Percentiles rank a stretch among this genome's conserved stretches.
Conservation (phyloP, 2,888 invertebrate species). For the Blastobasis lacticolella region DNA sequence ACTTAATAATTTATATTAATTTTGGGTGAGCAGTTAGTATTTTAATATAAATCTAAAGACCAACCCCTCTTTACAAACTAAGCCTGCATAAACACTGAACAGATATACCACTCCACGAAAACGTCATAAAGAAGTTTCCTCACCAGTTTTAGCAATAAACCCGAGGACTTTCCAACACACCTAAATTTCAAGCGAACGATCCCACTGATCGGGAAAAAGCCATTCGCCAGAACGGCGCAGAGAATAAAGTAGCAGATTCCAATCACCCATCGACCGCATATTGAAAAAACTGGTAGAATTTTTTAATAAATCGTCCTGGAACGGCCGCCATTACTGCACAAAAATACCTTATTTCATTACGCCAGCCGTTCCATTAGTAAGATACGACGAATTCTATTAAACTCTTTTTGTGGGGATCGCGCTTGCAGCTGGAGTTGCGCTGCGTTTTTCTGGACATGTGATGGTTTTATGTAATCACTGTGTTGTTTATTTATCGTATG, state of each 20-base stretch:
- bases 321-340: conserved; percentile 48
- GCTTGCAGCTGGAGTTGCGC: conserved; percentile 19
- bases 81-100: too few relatives aligned
- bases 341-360: conserved; percentile 69
- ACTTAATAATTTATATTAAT: too few relatives aligned
- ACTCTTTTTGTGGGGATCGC: conserved; percentile 22
- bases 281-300: conserved; percentile 45
- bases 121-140: too few relatives aligned
- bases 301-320: conserved; percentile 53
- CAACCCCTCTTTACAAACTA: too few relatives aligned
- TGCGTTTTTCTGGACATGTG: too few relatives aligned
- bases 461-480: too few relatives aligned
- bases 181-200: not conserved
- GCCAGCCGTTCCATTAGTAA: conserved; percentile 63
- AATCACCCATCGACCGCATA: conserved; percentile 32
- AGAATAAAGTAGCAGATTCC: conserved; percentile 24
- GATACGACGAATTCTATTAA: conserved; percentile 42
- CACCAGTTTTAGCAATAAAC: too few relatives aligned
- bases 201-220: conserved; percentile 1
- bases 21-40: too few relatives aligned
- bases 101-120: too few relatives aligned
- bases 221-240: conserved; percentile 6
- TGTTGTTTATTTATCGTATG: too few relatives aligned
- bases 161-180: too few relatives aligned
- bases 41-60: too few relatives aligned